Evolutionary conservation across 64 coral and sea anemone genomes (phyloP).

Genomic region (Porites lutea): DNA sequence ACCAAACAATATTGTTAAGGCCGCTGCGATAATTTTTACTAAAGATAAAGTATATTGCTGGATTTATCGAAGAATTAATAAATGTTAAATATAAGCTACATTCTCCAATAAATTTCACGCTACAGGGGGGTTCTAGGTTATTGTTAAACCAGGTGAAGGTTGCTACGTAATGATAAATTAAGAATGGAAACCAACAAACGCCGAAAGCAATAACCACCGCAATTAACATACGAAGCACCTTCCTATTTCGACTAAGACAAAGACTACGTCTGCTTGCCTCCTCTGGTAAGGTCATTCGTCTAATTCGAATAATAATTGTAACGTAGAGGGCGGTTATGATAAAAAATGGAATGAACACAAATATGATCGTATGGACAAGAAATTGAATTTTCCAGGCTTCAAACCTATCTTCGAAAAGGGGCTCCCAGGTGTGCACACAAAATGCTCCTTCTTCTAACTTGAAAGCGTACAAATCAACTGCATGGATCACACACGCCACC

Average conservation of each 20-base stretch:
- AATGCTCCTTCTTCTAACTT: background rate
- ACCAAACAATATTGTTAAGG: background rate
- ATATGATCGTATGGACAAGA: conserved; percentile 4
- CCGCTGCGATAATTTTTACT: conserved; percentile 6
- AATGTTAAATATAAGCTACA: background rate
- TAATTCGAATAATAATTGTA: background rate
- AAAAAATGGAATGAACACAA: background rate
- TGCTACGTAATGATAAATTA: background rate
- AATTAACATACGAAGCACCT: background rate
- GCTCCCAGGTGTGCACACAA: conserved; percentile 10
- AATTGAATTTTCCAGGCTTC: conserved; percentile 11
- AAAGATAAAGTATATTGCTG: conserved; percentile 13
- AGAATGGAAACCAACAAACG: conserved; percentile 25
- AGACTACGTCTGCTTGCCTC: background rate
- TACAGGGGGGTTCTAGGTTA: background rate
- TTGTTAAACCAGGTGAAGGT: background rate
- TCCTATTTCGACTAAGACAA: background rate
- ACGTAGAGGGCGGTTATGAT: background rate
- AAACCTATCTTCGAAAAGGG: background rate
- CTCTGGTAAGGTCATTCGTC: background rate
- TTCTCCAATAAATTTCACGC: background rate
- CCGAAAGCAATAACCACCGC: conserved; percentile 12
- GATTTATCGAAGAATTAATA: conserved; percentile 13
- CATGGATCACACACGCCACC: background rate
- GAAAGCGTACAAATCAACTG: background rate